A percentile compares a stretch with the other conserved stretches of the same genome.
Conservation (phyloP, 2,113 vertebrate genomes). For the Scolopax mira region DNA sequence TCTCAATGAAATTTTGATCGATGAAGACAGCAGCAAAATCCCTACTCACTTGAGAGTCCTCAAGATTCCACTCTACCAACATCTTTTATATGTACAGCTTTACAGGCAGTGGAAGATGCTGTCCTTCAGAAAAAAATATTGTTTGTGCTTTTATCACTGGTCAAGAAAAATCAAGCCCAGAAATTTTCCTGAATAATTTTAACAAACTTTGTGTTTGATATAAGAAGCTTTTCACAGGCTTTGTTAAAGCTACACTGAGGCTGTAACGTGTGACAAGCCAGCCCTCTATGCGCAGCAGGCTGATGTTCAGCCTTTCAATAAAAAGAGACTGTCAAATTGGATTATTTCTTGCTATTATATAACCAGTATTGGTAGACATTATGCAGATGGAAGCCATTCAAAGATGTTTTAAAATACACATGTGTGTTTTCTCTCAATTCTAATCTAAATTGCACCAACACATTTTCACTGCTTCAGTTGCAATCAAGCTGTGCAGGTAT, state of each 20-base stretch:
- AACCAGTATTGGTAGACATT: conserved; percentile 6
- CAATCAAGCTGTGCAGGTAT: conserved; percentile 22
- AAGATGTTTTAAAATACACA: conserved; percentile 9
- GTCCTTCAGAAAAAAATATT: background rate
- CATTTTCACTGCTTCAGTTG: background rate
- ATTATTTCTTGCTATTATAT: conserved; percentile 34
- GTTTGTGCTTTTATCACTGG: background rate
- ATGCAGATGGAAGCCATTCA: conserved; percentile 16
- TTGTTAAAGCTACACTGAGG: background rate
- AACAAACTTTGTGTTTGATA: background rate
- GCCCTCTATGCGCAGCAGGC: background rate
- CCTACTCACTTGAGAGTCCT: background rate
- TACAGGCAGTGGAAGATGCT: background rate
- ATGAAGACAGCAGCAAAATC: background rate
- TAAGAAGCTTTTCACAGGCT: background rate
- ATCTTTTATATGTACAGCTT: background rate
- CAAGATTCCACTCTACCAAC: background rate
- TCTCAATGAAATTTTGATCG: background rate
- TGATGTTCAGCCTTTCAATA: background rate
- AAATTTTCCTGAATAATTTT: background rate
- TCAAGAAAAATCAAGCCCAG: background rate
- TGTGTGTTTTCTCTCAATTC: background rate
- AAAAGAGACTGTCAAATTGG: background rate
- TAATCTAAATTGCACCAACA: background rate
- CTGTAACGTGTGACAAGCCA: background rate